Evolutionary conservation across 1,140 invertebrate species (phyloP), one percentile per base, ranked within the genome.

Genomic region (Euwallacea fornicatus): DNA sequence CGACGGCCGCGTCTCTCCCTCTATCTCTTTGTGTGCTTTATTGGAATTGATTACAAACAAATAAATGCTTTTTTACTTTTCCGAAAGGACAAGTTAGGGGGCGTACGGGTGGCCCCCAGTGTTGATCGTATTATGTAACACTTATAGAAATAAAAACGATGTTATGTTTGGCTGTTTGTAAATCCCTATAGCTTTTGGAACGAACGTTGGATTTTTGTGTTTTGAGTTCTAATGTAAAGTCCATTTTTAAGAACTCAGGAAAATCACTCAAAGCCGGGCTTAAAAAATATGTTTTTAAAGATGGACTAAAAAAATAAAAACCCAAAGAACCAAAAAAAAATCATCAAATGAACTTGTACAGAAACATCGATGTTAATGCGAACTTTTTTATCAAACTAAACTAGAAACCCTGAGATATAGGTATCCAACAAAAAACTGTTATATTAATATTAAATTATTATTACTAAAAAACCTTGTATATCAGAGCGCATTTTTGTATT

Each of bases 41-140:
- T 79, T 77, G 78, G 78, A 79, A 79, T 79, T 79, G 78, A 79
- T 72, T 65, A 78, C 0, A 50, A 50, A 50, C 46, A 58, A 58
- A 16, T 15, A 66, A 78, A 76, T 76, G 78, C 77, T 79, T 79
- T 79, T 78, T 78, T 79, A 79, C 77, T 76, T 78, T 58, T n/a
- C 10, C 21, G 16, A 61, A 75, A 77, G 71, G 76, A 65, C 72
- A 72, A 50, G 46, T 50, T 50, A 50, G 46, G 46, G 9, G 46
- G 46, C 46, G 46, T 50, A 2, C 46, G 13, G 13, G 13, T 10
- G 46, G 46, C 46, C 46, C 9, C 46, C 9, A 76, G 78, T 33
- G 21, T 33, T 33, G 21, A 33, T 33, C 21, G 21, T 33, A 33
- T 33, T 33, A 33, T 33, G 21, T 33, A 33, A 33, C 21, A 33